Percentiles rank a stretch among this genome's conserved stretches.
Evolutionary conservation across 2,113 vertebrate species (phyloP).

Genomic region (Ranitomeya imitator): DNA sequence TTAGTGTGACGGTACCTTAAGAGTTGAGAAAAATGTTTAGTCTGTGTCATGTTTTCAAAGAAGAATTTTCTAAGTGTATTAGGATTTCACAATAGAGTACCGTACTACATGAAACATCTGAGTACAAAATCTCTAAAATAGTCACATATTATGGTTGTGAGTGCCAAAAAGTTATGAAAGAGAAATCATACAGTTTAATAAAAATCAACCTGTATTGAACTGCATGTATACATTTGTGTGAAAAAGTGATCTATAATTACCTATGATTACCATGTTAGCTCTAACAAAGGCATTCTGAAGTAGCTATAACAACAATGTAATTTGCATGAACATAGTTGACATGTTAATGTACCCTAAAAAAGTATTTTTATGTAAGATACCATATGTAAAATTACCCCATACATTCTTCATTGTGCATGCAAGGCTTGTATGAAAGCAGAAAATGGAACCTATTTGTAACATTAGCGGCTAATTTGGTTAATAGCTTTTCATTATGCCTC

Average conservation of each 20-base stretch:
- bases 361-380: background rate
- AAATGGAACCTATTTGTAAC: slow-evolving; percentile 32
- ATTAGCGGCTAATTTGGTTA: slow-evolving; percentile 31
- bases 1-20: too few relatives aligned
- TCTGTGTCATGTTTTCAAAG: too few relatives aligned
- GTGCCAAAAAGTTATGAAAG: too few relatives aligned
- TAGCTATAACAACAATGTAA: background rate
- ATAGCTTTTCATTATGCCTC: slow-evolving; percentile 31
- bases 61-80: too few relatives aligned
- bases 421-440: background rate
- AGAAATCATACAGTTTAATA: too few relatives aligned
- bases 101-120: too few relatives aligned
- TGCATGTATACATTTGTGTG: too few relatives aligned
- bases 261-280: background rate
- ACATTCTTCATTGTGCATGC: slow-evolving; percentile 3
- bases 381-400: background rate
- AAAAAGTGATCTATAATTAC: background rate
- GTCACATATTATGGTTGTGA: too few relatives aligned
- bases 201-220: too few relatives aligned
- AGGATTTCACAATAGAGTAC: too few relatives aligned
- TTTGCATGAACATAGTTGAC: background rate
- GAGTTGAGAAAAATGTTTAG: too few relatives aligned
- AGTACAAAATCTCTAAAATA: too few relatives aligned
- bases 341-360: background rate
- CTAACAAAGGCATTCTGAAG: background rate